These are phyloP conservation scores for Brachypterus glaber DNA, from an alignment of 2,888 invertebrate genomes.

Conservation along the genomic window DNA sequence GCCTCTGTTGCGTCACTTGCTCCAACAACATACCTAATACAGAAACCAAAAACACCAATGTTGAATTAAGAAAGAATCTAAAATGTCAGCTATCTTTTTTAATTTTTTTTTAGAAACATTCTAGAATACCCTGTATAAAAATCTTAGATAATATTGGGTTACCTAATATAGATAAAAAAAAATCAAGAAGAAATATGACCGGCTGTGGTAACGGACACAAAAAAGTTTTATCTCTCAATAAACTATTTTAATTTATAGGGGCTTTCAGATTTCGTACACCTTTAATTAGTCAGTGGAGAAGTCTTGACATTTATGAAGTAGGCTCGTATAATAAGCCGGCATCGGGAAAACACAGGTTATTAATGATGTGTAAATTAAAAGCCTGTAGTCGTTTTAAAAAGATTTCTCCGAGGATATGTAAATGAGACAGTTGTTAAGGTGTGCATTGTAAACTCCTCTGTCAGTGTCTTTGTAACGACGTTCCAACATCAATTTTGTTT, in stretches of 20 bases:
- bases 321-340: conserved; percentile 30
- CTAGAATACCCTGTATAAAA: too few relatives aligned
- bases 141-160: too few relatives aligned
- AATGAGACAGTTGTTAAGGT: conserved; percentile 40
- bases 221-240: conserved; percentile 32
- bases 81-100: too few relatives aligned
- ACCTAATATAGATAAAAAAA: too few relatives aligned
- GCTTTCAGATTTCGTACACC: conserved; percentile 36
- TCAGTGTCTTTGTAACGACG: conserved; percentile 33
- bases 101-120: too few relatives aligned
- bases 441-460: conserved; percentile 37
- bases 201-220: conserved; percentile 18
- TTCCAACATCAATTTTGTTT: conserved; percentile 29
- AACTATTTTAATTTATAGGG: conserved; percentile 33
- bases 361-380: conserved; percentile 41
- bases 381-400: conserved; percentile 38
- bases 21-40: too few relatives aligned
- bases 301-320: conserved; percentile 38
- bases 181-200: too few relatives aligned
- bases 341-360: conserved; percentile 27
- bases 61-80: too few relatives aligned
- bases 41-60: too few relatives aligned
- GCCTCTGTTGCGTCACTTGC: too few relatives aligned
- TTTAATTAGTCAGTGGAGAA: conserved; percentile 37
- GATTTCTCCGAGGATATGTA: conserved; percentile 40